Conservation (phyloP, 2,888 invertebrate species). For the Polymixis lichenea region DNA sequence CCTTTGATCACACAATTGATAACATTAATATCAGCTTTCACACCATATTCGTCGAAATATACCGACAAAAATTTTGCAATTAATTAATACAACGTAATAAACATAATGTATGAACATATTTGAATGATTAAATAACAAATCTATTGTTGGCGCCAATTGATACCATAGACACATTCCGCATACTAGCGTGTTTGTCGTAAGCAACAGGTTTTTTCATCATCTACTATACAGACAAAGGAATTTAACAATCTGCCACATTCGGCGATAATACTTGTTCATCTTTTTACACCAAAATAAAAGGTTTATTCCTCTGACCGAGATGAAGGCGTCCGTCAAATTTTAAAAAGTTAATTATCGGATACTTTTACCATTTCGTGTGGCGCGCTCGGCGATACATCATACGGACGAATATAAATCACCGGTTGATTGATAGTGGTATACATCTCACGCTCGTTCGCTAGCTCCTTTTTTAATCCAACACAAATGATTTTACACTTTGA, state of each 20-base stretch:
- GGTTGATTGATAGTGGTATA: conserved; percentile 88
- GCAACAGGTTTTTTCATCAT: conserved; percentile 73
- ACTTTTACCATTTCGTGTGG: conserved; percentile 82
- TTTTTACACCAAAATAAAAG: conserved; percentile 63
- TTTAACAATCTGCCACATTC: conserved; percentile 66
- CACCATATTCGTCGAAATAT: conserved; percentile 40
- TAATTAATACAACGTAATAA: conserved; percentile 59
- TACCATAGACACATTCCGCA: conserved; percentile 68
- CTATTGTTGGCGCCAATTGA: conserved; percentile 76
- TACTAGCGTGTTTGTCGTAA: conserved; percentile 67
- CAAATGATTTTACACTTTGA: conserved; percentile 89
- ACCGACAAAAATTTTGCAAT: conserved; percentile 42
- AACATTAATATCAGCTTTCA: conserved; percentile 58
- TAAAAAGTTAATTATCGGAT: conserved; percentile 90
- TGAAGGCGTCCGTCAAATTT: conserved; percentile 88
- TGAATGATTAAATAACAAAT: conserved; percentile 72
- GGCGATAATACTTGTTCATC: conserved; percentile 57
- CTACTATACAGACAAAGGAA: conserved; percentile 57
- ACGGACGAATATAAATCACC: conserved; percentile 88
- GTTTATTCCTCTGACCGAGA: conserved; percentile 72
- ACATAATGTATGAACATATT: conserved; percentile 72
- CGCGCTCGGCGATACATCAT: conserved; percentile 87
- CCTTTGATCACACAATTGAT: conserved; percentile 46
- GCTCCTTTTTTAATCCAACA: conserved; percentile 89
- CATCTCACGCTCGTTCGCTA: conserved; percentile 88